A percentile compares a stretch with the other conserved stretches of the same genome.
phyloP scores from a whole-genome alignment of 2,113 vertebrate genomes.

The Callipepla californica region DNA sequence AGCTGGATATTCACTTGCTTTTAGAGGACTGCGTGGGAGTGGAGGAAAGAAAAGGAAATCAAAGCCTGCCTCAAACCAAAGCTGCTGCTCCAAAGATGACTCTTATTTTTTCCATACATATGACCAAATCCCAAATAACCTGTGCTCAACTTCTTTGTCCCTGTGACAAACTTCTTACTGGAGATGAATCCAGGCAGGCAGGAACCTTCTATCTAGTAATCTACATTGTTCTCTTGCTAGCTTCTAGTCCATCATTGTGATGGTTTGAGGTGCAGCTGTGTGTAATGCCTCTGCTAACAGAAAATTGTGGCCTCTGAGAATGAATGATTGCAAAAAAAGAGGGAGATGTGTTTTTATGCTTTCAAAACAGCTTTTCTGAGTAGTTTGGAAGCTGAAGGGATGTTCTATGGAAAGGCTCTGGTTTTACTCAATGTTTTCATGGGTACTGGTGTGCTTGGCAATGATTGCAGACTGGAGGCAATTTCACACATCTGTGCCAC shows the following conservation, averaged over 20 bases:
- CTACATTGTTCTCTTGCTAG: not conserved
- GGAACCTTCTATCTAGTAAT: not conserved
- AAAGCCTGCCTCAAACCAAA: constrained; percentile 3
- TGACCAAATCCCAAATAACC: constrained; percentile 29
- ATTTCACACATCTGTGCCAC: not conserved
- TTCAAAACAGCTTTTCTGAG: not conserved
- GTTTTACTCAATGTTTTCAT: not conserved
- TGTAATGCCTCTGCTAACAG: not conserved
- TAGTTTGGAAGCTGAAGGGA: not conserved
- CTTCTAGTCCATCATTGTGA: not conserved
- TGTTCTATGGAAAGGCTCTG: not conserved
- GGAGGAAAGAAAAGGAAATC: constrained; percentile 60
- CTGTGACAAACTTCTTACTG: not conserved
- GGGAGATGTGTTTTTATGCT: not conserved
- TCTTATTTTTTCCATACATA: constrained; percentile 38
- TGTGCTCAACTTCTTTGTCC: not conserved
- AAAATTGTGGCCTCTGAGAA: not conserved
- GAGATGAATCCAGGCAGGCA: not conserved
- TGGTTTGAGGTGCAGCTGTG: not conserved
- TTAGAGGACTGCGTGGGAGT: constrained; percentile 38
- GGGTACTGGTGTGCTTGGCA: not conserved
- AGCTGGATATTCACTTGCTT: constrained; percentile 68
- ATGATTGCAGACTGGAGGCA: not conserved
- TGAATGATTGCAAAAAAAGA: not conserved
- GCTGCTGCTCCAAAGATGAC: constrained; percentile 7